phyloP scores from a whole-genome alignment of 2,888 invertebrate genomes.

The Crioceris asparagi region DNA sequence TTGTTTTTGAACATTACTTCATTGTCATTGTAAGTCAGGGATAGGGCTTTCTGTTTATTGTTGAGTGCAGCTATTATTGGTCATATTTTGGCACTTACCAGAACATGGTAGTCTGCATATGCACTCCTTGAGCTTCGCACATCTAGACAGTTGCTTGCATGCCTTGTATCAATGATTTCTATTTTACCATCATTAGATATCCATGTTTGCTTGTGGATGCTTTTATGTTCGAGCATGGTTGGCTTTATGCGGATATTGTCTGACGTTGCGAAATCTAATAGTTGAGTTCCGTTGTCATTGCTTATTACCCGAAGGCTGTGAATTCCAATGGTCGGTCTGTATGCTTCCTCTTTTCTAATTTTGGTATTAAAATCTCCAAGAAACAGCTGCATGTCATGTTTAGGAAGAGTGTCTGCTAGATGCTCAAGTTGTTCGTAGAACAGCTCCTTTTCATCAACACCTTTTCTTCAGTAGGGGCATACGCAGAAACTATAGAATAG shows the following conservation, averaged over 20 bases:
- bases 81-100: too few species aligned
- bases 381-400: not conserved
- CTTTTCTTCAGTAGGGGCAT: not conserved
- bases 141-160: too few species aligned
- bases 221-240: constrained; percentile 1
- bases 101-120: too few species aligned
- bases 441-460: not conserved
- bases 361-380: not conserved
- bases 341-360: not conserved
- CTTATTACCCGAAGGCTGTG: not conserved
- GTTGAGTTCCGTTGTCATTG: not conserved
- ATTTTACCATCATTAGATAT: too few species aligned
- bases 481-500: not conserved
- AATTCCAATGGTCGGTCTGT: not conserved
- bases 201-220: too few species aligned
- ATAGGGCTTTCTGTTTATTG: too few species aligned
- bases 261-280: constrained; percentile 1
- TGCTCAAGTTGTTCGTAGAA: not conserved
- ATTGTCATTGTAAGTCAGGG: too few species aligned
- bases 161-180: too few species aligned
- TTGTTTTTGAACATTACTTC: too few species aligned
- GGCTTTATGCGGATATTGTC: not conserved
- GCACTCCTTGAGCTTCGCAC: too few species aligned
- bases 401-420: not conserved
- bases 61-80: too few species aligned